Base-by-base conservation (phyloP, 2,797 vertebrate species). In the Lithobates pipiens region DNA sequence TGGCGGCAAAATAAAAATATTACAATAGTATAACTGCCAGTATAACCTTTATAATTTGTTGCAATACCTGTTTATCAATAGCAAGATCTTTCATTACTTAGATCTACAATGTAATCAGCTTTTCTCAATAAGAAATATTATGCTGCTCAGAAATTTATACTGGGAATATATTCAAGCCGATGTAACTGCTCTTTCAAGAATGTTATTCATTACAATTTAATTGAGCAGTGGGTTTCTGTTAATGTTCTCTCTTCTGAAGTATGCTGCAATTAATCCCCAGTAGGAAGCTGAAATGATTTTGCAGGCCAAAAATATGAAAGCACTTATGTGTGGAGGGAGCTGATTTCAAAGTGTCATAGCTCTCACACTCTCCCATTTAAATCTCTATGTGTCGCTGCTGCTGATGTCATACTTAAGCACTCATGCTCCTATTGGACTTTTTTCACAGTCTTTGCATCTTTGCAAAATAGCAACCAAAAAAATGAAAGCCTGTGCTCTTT, bases 281-380 rank as follows among this genome's bases (percentile, higher is more conserved):
- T 25, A 77, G 69, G 73, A 73, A 78, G 65, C 18, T 29, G 11
- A 72, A 25, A 82, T 71, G 10, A 46, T 70, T 57, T 46, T 82
- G 73, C 15, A 63, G 50, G 21, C 68, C 39, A 86, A 82, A 65
- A 82, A 82, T 86, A 86, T 82, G 82, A 74, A 72, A 86, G 67
- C 74, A 86, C 54, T 86, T 77, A 16, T 21, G 21, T n/a, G 32
- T 11, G 27, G 61, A 78, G 72, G 69, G 25, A 9, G 23, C 72
- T 69, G 42, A 34, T 46, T 79, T 85, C 29, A 54, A 80, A 34
- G 65, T 42, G 27, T 23, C 36, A 27, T 23, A 76, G 85, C 73
- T 82, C 70, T 77, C 29, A 77, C 25, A 23, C 25, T 46, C 29
- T 86, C 85, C 85, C 85, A 77, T 50, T 42, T 77, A 73, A 77